A percentile compares a stretch with the other conserved stretches of the same genome.
Evolutionary conservation across 2,888 invertebrate species (phyloP).

Genomic region (Drosophila mettleri): DNA sequence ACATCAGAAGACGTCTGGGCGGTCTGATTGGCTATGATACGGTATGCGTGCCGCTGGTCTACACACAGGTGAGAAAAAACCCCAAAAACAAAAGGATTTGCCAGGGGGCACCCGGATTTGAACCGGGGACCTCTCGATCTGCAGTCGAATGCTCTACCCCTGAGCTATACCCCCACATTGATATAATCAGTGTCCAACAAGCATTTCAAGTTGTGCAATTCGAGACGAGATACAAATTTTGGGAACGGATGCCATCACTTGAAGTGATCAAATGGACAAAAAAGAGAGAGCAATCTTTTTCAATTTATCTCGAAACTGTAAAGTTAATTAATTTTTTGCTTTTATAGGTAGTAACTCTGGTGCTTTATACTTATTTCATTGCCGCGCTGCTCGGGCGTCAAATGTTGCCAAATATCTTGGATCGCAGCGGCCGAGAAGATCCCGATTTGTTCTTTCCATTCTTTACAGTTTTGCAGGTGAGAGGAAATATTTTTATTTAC

Average conservation of each 20-base stretch:
- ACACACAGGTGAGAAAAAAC: conserved; percentile 91
- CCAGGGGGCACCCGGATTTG: conserved; percentile 52
- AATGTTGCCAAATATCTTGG: conserved; percentile 88
- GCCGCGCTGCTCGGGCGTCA: conserved; percentile 95
- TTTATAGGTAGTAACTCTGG: conserved; percentile 94
- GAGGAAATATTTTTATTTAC: conserved; percentile 8
- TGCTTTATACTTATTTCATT: conserved; percentile 95
- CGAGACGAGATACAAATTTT: conserved; percentile 26
- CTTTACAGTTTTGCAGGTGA: conserved; percentile 94
- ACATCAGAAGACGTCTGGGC: conserved; percentile 93
- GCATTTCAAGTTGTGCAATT: background rate
- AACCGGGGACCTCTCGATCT: conserved; percentile 81
- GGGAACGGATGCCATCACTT: conserved; percentile 23
- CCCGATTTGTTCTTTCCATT: conserved; percentile 95
- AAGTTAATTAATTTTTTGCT: conserved; percentile 11
- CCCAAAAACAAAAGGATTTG: background rate
- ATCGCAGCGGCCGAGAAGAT: conserved; percentile 86
- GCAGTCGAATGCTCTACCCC: conserved; percentile 81
- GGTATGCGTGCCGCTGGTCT: conserved; percentile 95
- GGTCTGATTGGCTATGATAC: conserved; percentile 95
- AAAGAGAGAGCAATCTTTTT: conserved; percentile 1
- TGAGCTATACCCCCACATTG: conserved; percentile 71
- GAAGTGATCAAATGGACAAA: conserved; percentile 1
- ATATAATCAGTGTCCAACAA: conserved; percentile 1
- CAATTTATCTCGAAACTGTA: conserved; percentile 13